Evolutionary conservation across 2,888 invertebrate species (phyloP), one percentile per base, ranked within the genome.

Genomic region (Epistrophe eligans): DNA sequence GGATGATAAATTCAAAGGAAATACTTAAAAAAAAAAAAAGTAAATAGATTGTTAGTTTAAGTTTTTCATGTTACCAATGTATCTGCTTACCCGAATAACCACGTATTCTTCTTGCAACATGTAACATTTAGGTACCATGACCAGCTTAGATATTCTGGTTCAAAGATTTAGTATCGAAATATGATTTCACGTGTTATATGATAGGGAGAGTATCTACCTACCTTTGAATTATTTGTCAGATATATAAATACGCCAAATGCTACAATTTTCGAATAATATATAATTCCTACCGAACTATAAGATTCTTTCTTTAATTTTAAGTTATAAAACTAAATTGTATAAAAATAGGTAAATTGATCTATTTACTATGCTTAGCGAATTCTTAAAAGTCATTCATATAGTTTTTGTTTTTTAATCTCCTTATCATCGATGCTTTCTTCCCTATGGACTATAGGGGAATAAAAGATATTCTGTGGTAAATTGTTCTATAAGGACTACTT

Each of bases 401-500:
- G 0, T 7, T 6, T 40, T 11, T 24, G 24, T 24, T 35, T 2
- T 17, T 28, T 11, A 17, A 7, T 35, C 35, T 66, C 5, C 48
- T 19, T 66, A 50, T 35, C 35, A 66, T 48, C 4, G 15, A 2
- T n/a, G 43, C n/a, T 35, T n/a, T 35, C 3, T 7, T 19, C 35
- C 4, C n/a, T 4, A 35, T 32, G 17, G 32, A 35, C 13, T 35
- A 6, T 17, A 58, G 7, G 35, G 19, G 19, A 67, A 15, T 17
- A 50, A 48, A 67, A 50, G 4, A 19, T 35, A 50, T 50, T 50
- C 10, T 19, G 19, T 35, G 50, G 32, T 35, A 67, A 67, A 50
- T 50, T 35, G 67, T 50, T 67, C 67, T 19, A 38, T 28, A 67
- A 67, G 50, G 38, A 74, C 62, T 76, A 72, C 79, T 79, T 79